These are phyloP conservation scores for Drosophila ficusphila DNA, from an alignment of 1,140 invertebrate genomes.

Conservation along the genomic window DNA sequence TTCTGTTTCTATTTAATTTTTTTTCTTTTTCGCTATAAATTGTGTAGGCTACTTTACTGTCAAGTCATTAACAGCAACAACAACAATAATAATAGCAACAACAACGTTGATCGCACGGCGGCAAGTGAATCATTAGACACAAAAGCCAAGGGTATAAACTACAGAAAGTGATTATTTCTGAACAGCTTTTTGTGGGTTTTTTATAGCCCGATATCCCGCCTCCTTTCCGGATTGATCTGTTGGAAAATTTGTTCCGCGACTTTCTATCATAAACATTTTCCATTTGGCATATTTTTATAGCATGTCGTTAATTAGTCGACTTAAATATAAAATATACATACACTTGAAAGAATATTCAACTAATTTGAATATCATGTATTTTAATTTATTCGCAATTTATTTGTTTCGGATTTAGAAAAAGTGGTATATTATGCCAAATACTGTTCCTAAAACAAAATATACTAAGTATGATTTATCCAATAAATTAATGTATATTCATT, in stretches of 20 bases:
- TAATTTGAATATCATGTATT: constrained; percentile 25
- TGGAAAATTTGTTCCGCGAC: constrained; percentile 38
- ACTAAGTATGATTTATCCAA: too few relatives aligned
- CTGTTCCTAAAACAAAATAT: too few relatives aligned
- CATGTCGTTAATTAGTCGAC: constrained; percentile 25
- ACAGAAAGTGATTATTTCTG: constrained; percentile 30
- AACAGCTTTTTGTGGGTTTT: constrained; percentile 36
- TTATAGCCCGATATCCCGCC: constrained; percentile 13
- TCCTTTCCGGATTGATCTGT: constrained; percentile 25
- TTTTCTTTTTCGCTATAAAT: constrained; percentile 65
- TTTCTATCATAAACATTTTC: constrained; percentile 38
- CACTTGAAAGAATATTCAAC: neutral
- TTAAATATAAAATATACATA: constrained; percentile 12
- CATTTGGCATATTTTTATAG: constrained; percentile 35
- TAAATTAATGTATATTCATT: too few relatives aligned
- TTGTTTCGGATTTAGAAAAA: neutral
- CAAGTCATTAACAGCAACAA: constrained; percentile 75
- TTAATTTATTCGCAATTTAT: constrained; percentile 16
- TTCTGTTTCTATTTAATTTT: constrained; percentile 22
- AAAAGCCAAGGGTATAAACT: constrained; percentile 58
- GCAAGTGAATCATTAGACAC: constrained; percentile 72
- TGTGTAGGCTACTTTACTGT: constrained; percentile 81
- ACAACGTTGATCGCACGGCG: constrained; percentile 23
- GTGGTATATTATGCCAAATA: too few relatives aligned
- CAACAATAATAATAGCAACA: constrained; percentile 49